Percentiles rank a stretch among this genome's conserved stretches.
Conservation (phyloP, 2,113 vertebrate genomes). For the Antigone vipio region DNA sequence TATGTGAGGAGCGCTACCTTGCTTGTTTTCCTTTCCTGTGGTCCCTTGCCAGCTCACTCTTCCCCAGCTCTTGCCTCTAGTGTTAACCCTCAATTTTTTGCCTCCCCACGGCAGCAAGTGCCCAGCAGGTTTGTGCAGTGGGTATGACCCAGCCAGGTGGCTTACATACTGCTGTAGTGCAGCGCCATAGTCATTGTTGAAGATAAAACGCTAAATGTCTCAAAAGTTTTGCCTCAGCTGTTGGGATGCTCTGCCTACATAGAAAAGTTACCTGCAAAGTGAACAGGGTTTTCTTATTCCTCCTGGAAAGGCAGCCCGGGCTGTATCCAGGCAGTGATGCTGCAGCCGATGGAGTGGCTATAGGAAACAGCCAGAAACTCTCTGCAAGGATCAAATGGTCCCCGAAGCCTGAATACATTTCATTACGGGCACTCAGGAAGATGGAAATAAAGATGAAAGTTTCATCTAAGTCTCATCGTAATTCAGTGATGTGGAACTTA, state of each 20-base stretch:
- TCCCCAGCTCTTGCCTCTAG: not conserved
- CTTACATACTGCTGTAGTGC: not conserved
- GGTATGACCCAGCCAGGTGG: not conserved
- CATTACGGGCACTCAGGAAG: not conserved
- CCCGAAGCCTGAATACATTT: not conserved
- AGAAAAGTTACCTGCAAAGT: not conserved
- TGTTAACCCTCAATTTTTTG: not conserved
- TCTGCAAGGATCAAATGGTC: not conserved
- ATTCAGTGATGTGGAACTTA: constrained; percentile 29
- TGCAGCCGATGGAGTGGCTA: not conserved
- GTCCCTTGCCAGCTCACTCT: not conserved
- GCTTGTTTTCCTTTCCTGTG: not conserved
- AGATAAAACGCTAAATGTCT: not conserved
- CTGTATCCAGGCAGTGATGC: not conserved
- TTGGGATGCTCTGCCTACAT: not conserved
- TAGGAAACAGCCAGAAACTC: not conserved
- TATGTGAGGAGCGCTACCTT: not conserved
- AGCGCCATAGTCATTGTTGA: fast-evolving
- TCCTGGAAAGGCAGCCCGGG: not conserved
- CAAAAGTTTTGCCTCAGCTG: not conserved
- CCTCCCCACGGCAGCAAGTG: not conserved
- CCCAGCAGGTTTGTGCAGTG: not conserved
- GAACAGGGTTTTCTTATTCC: not conserved
- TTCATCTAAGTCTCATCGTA: not conserved
- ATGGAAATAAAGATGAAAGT: constrained; percentile 10